A percentile compares a stretch with the other conserved stretches of the same genome.
These are phyloP conservation scores for Eupithecia subumbrata DNA, from an alignment of 2,888 invertebrate genomes.

Conservation along the genomic window DNA sequence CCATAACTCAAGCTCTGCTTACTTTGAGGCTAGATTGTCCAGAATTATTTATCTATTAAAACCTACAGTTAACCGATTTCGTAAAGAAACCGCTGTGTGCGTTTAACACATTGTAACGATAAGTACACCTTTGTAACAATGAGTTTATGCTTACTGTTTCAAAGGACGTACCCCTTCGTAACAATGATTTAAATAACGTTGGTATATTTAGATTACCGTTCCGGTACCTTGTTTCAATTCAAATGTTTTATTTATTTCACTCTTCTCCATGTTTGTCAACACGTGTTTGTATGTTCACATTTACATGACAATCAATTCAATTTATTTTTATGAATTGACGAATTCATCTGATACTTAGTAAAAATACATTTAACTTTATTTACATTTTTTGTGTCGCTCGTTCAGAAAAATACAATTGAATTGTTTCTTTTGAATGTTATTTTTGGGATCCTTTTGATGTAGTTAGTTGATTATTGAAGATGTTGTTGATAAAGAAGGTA, in stretches of 20 bases:
- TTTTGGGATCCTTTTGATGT: not conserved
- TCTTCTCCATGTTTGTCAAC: slow-evolving; percentile 6
- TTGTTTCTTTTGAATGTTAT: not conserved
- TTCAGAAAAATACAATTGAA: not conserved
- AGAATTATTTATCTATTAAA: too few species aligned
- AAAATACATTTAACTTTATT: not conserved
- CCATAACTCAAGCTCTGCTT: too few species aligned
- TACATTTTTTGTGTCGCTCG: not conserved
- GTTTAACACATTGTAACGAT: not conserved
- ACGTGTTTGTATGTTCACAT: slow-evolving; percentile 3
- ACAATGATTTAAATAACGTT: not conserved
- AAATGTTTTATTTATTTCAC: slow-evolving; percentile 7
- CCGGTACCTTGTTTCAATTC: not conserved
- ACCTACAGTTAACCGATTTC: too few species aligned
- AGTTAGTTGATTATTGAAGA: not conserved
- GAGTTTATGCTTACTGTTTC: too few species aligned
- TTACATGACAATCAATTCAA: slow-evolving; percentile 21
- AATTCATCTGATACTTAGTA: slow-evolving; percentile 16
- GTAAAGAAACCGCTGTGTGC: too few species aligned
- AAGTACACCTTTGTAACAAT: not conserved
- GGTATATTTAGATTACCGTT: not conserved
- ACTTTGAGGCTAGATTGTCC: too few species aligned
- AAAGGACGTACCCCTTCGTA: too few species aligned
- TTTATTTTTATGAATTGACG: slow-evolving; percentile 29
- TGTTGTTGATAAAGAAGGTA: not conserved